These are phyloP conservation scores for Hypotaenidia okinawae DNA, from an alignment of 2,797 vertebrate species.

Conservation along the genomic window DNA sequence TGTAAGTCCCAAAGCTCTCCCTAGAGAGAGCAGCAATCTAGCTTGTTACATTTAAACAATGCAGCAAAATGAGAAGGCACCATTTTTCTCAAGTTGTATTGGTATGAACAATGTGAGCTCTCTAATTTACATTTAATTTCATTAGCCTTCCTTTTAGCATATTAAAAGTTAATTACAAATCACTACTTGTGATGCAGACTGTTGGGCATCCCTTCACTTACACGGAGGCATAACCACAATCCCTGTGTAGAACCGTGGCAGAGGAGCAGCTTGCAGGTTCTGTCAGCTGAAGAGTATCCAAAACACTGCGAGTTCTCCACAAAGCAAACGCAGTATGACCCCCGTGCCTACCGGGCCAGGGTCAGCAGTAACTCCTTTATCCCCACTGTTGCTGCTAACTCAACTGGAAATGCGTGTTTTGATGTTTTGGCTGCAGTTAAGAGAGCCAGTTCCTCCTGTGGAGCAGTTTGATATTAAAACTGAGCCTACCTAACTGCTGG, in stretches of 20 bases:
- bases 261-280: neutral
- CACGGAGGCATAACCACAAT: rapidly evolving
- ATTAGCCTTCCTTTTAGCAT: neutral
- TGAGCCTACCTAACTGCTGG: neutral
- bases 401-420: rapidly evolving
- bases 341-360: neutral
- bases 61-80: neutral
- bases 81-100: neutral
- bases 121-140: neutral
- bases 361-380: neutral
- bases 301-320: neutral
- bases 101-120: neutral
- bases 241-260: rapidly evolving
- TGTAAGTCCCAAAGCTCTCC: neutral
- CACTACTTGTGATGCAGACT: neutral
- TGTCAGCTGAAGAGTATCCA: neutral
- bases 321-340: neutral
- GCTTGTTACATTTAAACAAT: neutral
- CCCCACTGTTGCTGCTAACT: neutral
- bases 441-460: neutral
- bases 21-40: neutral
- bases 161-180: neutral
- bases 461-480: neutral
- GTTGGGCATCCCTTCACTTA: neutral
- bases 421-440: neutral